phyloP scores from a whole-genome alignment of 2,113 vertebrate species.

The Carassius auratus region DNA sequence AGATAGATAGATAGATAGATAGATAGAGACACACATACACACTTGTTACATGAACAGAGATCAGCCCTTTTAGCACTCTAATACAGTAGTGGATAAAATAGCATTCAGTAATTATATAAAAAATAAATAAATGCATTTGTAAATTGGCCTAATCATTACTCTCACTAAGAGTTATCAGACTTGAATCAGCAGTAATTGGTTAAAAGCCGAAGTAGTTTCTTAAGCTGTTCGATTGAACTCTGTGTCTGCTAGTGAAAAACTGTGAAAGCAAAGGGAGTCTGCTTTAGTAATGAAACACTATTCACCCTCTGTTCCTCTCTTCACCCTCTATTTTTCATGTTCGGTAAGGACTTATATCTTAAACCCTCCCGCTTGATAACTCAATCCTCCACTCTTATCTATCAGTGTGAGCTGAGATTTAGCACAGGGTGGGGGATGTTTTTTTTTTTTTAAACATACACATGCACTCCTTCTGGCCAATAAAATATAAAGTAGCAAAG shows the following conservation, averaged over 20 bases:
- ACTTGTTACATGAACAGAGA: background rate
- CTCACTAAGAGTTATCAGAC: background rate
- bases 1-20: no score
- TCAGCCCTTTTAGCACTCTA: background rate
- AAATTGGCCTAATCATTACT: background rate
- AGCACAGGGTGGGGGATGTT: constrained; percentile 57
- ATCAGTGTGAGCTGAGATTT: constrained; percentile 66
- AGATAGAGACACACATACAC: no score
- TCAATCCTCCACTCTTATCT: constrained; percentile 72
- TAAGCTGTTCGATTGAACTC: background rate
- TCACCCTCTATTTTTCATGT: constrained; percentile 54
- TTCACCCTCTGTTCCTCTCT: constrained; percentile 43
- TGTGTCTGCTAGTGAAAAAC: constrained; percentile 2
- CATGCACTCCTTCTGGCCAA: constrained; percentile 53
- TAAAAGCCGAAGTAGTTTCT: constrained; percentile 6
- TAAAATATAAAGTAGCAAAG: constrained; percentile 60
- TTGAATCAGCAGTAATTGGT: constrained; percentile 21
- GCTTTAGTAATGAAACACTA: constrained; percentile 49
- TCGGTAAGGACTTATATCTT: constrained; percentile 69
- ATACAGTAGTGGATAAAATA: background rate
- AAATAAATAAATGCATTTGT: background rate
- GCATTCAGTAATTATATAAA: background rate
- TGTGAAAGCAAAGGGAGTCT: background rate
- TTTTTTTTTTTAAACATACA: constrained; percentile 49
- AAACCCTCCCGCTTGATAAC: constrained; percentile 71